Base-by-base conservation (phyloP, 2,797 vertebrate genomes). In the Adelosebastes latens region DNA sequence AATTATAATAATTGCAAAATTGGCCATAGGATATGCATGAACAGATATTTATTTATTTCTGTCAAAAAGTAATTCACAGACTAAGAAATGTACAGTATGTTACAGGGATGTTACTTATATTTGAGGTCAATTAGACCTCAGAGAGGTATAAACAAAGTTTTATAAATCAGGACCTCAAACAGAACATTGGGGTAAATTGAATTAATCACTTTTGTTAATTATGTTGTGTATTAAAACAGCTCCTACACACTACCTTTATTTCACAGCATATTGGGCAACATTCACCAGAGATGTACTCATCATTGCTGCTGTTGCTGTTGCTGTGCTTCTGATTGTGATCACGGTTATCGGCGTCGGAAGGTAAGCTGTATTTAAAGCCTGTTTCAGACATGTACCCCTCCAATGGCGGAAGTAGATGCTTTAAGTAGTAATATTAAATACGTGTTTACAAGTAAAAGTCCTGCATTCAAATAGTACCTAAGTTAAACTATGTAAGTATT, bases 241-340 rank as follows among this genome's bases (percentile, higher is more conserved):
- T 24, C 6, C n/a, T n/a, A 79, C 9, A 9, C 1, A 4, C 6
- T 52, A 13, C 11, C n/a, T 66, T 80, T 86, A 8, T 66, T 75
- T 53, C 5, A 61, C 79, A 91, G 85, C 7, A 20, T 4, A 13
- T 24, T 62, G 20, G 67, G 4, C 11, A 24, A 62, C 49, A 27
- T 65, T 75, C 2, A 24, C 3, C 6, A 77, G 31, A 64, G 9
- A 25, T 3, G 1, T 49, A 13, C 6, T 68, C 1, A 13, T 83
- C 31, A 29, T 81, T 32, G 31, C 71, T 55, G 4, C 31, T 56
- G 53, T 69, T 55, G 4, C 27, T 56, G 53, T 69, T 27, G 63
- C 70, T 64, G 46, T 66, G n/a, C 13, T 83, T 73, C 20, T 88
- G n/a, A 55, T 74, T n/a, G 39, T 58, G 25, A 61, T 16, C 29